phyloP scores from a whole-genome alignment of 1,140 invertebrate species.

The Anadara kagoshimensis region DNA sequence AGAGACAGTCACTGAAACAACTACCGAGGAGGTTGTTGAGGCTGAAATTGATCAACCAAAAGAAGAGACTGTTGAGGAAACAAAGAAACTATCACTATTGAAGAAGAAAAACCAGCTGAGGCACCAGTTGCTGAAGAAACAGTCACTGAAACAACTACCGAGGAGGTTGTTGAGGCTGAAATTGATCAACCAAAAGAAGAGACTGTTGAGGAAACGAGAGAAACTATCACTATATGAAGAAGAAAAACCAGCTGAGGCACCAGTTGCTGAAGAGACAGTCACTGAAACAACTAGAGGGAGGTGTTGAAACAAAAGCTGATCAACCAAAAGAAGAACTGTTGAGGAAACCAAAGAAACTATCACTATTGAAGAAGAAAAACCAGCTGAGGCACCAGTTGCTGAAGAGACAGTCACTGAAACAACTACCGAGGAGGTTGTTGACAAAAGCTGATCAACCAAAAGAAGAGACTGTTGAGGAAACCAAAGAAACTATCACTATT shows the following conservation, averaged over 20 bases:
- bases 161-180: slow-evolving; percentile 10
- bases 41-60: slow-evolving; percentile 5
- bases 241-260: no score
- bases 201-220: slow-evolving; percentile 19
- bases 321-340: no score
- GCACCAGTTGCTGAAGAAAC: neutral
- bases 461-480: slow-evolving; percentile 14
- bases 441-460: no score
- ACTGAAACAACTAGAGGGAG: no score
- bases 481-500: neutral
- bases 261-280: no score
- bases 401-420: no score
- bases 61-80: slow-evolving; percentile 4
- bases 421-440: no score
- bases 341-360: no score
- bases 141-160: slow-evolving; percentile 6
- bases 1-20: neutral
- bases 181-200: slow-evolving; percentile 18
- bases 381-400: no score
- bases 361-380: no score
- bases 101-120: neutral
- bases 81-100: slow-evolving; percentile 8
- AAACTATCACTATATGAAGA: no score
- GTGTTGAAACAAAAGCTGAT: no score
- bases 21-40: slow-evolving; percentile 13